Evolutionary conservation across 2,113 vertebrate species (phyloP), one percentile per base, ranked within the genome.

Genomic region (Dryoscopus gambensis): DNA sequence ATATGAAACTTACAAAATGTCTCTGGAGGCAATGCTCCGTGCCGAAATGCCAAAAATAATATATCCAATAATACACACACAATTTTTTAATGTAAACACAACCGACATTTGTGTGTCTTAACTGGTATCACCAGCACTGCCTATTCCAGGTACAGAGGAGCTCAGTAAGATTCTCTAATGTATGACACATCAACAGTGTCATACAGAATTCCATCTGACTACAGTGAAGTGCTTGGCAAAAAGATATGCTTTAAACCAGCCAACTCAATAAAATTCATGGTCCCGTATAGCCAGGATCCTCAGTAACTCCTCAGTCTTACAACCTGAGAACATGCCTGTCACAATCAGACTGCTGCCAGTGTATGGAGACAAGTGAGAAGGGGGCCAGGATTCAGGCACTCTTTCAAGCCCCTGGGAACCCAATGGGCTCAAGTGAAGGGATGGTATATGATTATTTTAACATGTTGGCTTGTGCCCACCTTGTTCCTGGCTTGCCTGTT

Each of bases 1-100:
- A 81, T 59, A 84, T 96, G 91, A 95, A 96, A 77, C 75, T 63
- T 84, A 93, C 35, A 83, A 80, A 96, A 90, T 52, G 39, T 95
- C 96, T 93, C 95, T 95, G 69, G 79, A 96, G 90, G 90, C 91
- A 91, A 81, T 3, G 79, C 92, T 92, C 85, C 90, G 73, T 73
- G 69, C 70, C 56, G 65, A 89, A 94, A 94, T 1, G 27, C 80
- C 93, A 95, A 90, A 87, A 96, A 92, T 74, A 96, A 80, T 71
- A 94, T 59, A 50, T 88, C 55, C 25, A 83, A 64, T 91, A 91
- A 91, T 33, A 84, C 6, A 49, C 13, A 77, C 10, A 87, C 37
- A 15, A 16, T 77, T 84, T 76, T 87, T 93, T 75, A 13, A 86
- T 28, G 53, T 37, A 87, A 92, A 90, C 64, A 74, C 42, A 84